These are phyloP conservation scores for Crotalus viridis DNA, from an alignment of 2,113 vertebrate genomes.

Conservation along the genomic window DNA sequence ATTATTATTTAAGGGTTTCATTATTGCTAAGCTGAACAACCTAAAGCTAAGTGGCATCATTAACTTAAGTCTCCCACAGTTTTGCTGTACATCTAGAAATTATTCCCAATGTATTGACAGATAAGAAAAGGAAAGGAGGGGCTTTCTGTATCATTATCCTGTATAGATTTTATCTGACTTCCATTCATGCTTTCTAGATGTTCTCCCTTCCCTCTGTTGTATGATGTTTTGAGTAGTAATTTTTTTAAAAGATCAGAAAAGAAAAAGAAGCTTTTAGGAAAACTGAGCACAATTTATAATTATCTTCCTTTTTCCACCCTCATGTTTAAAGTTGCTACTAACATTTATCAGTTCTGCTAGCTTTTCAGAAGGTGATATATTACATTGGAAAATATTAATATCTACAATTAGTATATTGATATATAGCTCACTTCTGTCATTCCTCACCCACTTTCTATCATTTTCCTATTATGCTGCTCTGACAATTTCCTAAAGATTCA, in stretches of 20 bases:
- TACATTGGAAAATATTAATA: slow-evolving; percentile 58
- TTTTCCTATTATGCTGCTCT: slow-evolving; percentile 43
- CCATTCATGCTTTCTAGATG: slow-evolving; percentile 45
- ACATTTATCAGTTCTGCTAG: slow-evolving; percentile 8
- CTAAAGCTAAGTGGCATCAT: background rate
- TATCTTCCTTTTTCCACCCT: slow-evolving; percentile 11
- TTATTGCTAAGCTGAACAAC: background rate
- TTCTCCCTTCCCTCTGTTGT: slow-evolving; percentile 46
- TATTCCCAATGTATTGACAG: slow-evolving; percentile 28
- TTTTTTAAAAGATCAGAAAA: slow-evolving; percentile 34
- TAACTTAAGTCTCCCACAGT: background rate
- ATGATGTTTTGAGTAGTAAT: slow-evolving; percentile 57
- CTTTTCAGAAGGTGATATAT: slow-evolving; percentile 48
- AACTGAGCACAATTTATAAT: slow-evolving; percentile 35
- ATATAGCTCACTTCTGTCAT: slow-evolving; percentile 43
- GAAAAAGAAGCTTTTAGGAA: slow-evolving; percentile 40
- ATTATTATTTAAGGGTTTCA: background rate
- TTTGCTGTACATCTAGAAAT: background rate
- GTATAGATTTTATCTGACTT: slow-evolving; percentile 45
- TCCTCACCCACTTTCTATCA: slow-evolving; percentile 49
- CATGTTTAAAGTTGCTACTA: slow-evolving; percentile 36
- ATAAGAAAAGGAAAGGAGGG: slow-evolving; percentile 13
- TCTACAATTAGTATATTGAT: slow-evolving; percentile 52
- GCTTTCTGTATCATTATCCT: slow-evolving; percentile 46
- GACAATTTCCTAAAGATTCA: slow-evolving; percentile 42